Percentiles rank a stretch among this genome's conserved stretches.
Evolutionary conservation across 2,797 vertebrate species (phyloP).

Genomic region (Thamnophis elegans): DNA sequence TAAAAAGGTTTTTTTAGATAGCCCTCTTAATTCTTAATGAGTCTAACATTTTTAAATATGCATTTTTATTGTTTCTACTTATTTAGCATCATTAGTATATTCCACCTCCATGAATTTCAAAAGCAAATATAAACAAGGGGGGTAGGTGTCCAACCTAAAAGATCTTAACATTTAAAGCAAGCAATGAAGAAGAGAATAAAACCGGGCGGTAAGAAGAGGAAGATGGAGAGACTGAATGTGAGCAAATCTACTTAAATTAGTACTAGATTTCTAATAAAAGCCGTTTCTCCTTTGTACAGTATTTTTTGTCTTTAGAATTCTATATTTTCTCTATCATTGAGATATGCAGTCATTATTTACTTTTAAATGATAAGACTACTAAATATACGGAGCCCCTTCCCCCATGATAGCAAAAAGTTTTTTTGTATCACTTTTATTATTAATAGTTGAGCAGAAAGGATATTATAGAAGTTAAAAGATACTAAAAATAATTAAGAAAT

Average conservation of each 20-base stretch:
- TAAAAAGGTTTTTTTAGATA: background rate
- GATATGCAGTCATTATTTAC: background rate
- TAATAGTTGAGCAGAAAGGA: background rate
- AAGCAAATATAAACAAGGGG: background rate
- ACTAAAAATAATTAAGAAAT: background rate
- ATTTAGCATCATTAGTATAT: background rate
- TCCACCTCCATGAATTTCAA: background rate
- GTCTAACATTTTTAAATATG: background rate
- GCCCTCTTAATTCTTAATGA: background rate
- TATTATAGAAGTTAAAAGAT: background rate
- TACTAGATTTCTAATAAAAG: background rate
- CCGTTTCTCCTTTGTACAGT: background rate
- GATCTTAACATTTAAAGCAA: background rate
- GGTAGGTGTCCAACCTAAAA: background rate
- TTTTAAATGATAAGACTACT: background rate
- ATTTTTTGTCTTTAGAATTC: background rate
- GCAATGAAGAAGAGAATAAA: background rate
- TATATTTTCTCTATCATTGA: background rate
- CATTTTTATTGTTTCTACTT: background rate
- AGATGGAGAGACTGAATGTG: background rate
- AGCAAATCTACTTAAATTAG: background rate
- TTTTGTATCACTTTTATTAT: background rate
- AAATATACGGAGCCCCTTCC: background rate
- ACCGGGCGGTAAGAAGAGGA: background rate
- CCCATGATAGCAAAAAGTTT: too few species aligned